A percentile compares a stretch with the other conserved stretches of the same genome.
Evolutionary conservation across 1,140 invertebrate species (phyloP).

Genomic region (Pseudomyrmex flavicornis): DNA sequence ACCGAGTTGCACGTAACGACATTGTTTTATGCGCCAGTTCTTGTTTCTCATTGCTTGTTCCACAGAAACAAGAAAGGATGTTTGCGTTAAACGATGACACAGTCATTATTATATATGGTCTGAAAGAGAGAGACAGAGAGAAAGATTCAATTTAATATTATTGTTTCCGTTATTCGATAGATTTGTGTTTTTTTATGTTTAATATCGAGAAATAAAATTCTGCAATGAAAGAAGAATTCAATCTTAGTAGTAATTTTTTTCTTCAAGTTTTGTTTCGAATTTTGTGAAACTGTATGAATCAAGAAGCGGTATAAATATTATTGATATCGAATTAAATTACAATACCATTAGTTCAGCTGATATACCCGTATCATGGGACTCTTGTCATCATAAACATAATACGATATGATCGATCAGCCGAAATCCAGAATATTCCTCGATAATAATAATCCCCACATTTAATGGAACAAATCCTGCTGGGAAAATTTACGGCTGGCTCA

Average conservation of each 20-base stretch:
- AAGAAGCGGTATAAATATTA: not conserved
- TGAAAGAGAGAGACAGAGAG: no score
- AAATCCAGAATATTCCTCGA: slow-evolving; percentile 69
- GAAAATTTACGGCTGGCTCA: slow-evolving; percentile 66
- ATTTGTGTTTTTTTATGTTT: no score
- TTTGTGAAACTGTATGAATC: not conserved
- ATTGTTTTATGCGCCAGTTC: slow-evolving; percentile 1
- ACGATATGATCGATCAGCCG: slow-evolving; percentile 60
- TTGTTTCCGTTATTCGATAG: not conserved
- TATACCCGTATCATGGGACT: slow-evolving; percentile 45
- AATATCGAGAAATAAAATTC: not conserved
- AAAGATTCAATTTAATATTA: slow-evolving; percentile 17
- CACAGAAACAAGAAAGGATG: not conserved
- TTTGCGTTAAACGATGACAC: not conserved
- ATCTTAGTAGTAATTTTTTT: no score
- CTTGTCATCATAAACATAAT: slow-evolving; percentile 68
- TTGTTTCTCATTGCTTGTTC: slow-evolving; percentile 11
- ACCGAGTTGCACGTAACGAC: slow-evolving; percentile 35
- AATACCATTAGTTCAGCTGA: slow-evolving; percentile 49
- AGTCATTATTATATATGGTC: not conserved
- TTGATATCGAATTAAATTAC: slow-evolving; percentile 68
- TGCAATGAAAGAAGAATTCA: not conserved
- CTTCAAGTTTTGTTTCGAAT: not conserved
- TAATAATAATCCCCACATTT: slow-evolving; percentile 72
- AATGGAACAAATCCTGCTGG: slow-evolving; percentile 67